Conservation (phyloP, 2,888 invertebrate genomes). For the Quadroppia sp. region DNA sequence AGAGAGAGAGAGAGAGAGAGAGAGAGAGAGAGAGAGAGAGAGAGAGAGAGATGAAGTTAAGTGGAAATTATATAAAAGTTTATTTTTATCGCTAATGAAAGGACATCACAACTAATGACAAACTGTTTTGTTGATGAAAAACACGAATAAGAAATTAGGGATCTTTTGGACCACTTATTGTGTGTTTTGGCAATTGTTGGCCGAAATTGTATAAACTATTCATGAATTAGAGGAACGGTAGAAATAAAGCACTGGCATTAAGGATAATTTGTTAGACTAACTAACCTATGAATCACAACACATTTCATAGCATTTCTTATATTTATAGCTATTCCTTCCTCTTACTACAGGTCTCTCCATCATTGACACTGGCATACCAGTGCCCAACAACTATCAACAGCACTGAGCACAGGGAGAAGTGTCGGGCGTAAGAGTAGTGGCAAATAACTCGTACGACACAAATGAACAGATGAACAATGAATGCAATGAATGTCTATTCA, state of each 20-base stretch:
- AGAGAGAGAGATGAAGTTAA: too few species aligned
- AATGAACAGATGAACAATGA: constrained; percentile 30
- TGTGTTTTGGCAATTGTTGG: not conserved
- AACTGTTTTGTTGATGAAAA: not conserved
- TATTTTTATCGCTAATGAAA: not conserved
- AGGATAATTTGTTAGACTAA: constrained; percentile 28
- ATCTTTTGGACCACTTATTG: not conserved
- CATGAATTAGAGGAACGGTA: constrained; percentile 10
- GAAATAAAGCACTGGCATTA: constrained; percentile 23
- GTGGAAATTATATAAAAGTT: not conserved
- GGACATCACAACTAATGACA: not conserved
- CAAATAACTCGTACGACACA: constrained; percentile 31
- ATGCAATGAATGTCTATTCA: not conserved
- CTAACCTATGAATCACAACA: constrained; percentile 33
- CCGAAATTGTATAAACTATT: constrained; percentile 19
- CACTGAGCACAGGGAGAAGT: not conserved
- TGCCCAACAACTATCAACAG: not conserved
- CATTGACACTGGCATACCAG: not conserved
- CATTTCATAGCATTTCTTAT: not conserved
- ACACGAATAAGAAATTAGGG: constrained; percentile 12
- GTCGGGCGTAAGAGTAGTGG: not conserved
- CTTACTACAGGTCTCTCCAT: not conserved
- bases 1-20: too few species aligned
- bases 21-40: too few species aligned
- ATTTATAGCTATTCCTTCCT: not conserved